These are phyloP conservation scores for Pterocles burchelli DNA, from an alignment of 2,113 vertebrate species.

Conservation along the genomic window DNA sequence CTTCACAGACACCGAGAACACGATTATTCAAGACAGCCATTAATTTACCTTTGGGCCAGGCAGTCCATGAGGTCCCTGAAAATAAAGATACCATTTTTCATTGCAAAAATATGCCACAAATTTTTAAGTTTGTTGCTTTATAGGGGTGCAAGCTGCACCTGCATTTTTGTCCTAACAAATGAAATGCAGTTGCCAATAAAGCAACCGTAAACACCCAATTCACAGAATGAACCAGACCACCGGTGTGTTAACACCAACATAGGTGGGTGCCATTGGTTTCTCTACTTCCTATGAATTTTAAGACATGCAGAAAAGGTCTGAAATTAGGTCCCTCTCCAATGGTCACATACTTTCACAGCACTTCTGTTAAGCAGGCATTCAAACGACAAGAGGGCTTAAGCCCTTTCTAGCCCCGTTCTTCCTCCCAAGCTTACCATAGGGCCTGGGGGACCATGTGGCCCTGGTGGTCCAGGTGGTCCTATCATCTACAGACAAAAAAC, in stretches of 20 bases:
- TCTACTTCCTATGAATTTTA: background rate
- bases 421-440: constrained; percentile 88
- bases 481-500: constrained; percentile 81
- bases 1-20: background rate
- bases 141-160: background rate
- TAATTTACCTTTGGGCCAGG: constrained; percentile 93
- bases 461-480: constrained; percentile 88
- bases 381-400: background rate
- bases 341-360: background rate
- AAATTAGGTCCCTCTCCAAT: background rate
- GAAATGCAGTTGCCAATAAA: background rate
- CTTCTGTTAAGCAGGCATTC: background rate
- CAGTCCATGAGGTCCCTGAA: constrained; percentile 95
- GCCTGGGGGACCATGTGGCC: constrained; percentile 93
- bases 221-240: background rate
- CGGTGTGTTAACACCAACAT: background rate
- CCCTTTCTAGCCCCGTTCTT: background rate
- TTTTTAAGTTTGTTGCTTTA: background rate
- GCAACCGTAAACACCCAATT: background rate
- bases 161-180: background rate
- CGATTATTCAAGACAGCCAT: background rate
- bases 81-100: constrained; percentile 63
- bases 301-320: background rate
- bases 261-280: background rate
- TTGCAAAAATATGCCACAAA: background rate